A percentile compares a stretch with the other conserved stretches of the same genome.
These are phyloP conservation scores for Yasuhikotakia modesta DNA, from an alignment of 2,797 vertebrate species.

Conservation along the genomic window DNA sequence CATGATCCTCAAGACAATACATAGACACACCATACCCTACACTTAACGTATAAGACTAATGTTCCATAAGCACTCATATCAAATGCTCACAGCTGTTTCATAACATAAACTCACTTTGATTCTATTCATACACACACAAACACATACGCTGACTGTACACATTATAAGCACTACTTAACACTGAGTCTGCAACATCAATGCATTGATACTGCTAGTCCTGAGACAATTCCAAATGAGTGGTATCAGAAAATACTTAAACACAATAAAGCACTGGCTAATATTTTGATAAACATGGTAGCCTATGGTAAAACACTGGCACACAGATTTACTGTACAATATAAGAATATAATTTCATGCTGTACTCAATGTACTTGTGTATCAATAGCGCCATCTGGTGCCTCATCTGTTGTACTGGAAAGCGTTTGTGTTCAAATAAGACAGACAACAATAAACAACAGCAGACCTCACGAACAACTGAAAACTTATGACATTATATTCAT, in stretches of 20 bases:
- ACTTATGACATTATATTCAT: too few relatives aligned
- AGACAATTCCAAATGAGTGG: not conserved
- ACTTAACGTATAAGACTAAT: not conserved
- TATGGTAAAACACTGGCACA: too few relatives aligned
- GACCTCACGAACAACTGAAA: too few relatives aligned
- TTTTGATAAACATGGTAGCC: not conserved
- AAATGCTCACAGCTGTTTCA: not conserved
- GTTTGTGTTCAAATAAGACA: too few relatives aligned
- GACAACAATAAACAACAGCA: too few relatives aligned
- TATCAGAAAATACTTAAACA: not conserved
- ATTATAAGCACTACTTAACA: not conserved
- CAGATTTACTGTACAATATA: too few relatives aligned
- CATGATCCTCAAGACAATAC: constrained; percentile 23
- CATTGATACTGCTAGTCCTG: not conserved
- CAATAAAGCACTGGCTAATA: not conserved
- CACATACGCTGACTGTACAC: not conserved
- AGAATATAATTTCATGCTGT: not conserved
- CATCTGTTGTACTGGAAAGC: not conserved
- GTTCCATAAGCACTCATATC: not conserved
- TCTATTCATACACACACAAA: not conserved
- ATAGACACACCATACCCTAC: constrained; percentile 9
- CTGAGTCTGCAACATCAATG: not conserved
- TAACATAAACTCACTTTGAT: not conserved
- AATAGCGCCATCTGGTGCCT: constrained; percentile 20
- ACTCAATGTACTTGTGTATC: not conserved